Evolutionary conservation across 2,888 invertebrate species (phyloP).

Genomic region (Nesidiocoris tenuis): DNA sequence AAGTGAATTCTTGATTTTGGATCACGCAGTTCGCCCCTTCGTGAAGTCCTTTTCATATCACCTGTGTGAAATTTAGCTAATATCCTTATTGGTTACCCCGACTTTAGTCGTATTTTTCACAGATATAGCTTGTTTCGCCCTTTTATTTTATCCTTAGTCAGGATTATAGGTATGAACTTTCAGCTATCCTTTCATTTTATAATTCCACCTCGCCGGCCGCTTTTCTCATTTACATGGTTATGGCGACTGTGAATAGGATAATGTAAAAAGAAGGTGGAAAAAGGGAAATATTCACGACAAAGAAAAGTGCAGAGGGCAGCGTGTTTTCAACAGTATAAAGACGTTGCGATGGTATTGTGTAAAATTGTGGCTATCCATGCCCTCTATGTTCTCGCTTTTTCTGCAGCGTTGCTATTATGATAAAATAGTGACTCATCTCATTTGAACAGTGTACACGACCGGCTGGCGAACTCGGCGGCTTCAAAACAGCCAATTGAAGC

Average conservation of each 20-base stretch:
- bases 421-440: not conserved
- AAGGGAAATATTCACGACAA: not conserved
- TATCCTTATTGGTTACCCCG: no score
- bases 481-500: conserved; percentile 6
- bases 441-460: not conserved
- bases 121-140: no score
- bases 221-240: not conserved
- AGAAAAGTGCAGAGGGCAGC: not conserved
- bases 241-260: not conserved
- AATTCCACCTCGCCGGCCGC: no score
- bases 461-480: not conserved
- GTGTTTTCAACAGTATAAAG: not conserved
- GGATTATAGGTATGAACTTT: no score
- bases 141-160: no score
- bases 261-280: not conserved
- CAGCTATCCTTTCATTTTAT: no score
- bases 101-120: no score
- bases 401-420: not conserved
- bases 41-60: no score
- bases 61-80: no score
- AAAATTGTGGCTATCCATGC: not conserved
- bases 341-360: not conserved
- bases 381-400: not conserved
- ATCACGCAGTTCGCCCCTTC: no score
- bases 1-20: no score